Evolutionary conservation across 2,113 vertebrate species (phyloP), one percentile per base, ranked within the genome.

Genomic region (Ochotona princeps): DNA sequence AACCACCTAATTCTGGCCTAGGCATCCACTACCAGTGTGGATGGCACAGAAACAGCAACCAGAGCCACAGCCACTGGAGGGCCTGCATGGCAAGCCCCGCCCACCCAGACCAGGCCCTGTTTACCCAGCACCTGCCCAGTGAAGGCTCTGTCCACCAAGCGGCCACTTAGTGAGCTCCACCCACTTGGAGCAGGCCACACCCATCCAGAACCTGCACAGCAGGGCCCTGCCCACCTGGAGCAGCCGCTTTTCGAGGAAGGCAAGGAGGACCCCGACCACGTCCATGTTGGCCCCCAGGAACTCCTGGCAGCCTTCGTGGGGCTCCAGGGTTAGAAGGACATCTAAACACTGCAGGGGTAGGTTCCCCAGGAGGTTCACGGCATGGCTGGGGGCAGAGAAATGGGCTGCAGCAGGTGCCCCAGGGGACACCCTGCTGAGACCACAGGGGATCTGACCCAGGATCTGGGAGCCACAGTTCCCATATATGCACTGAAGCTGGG

Each of bases 221-320:
- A 47, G 72, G 38, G 15, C 51, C 10, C 6, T 3, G 30, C 99
- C 98, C 61, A 99, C 99, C 98, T 98, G 97, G 90, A 99, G 99
- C 7, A 99, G 98, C 70, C 98, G 98, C 12, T 97, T 98, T 95
- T 99, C 99, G 95, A 99, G 98, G 96, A 99, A 99, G 28, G 97
- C 96, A 94, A 99, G 97, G 54, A 99, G 98, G 96, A 98, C 98
- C 83, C 94, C 98, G 89, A 99, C 98, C 0, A 98, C 98, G 0
- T 99, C 99, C 99, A 99, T 99, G 96, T 99, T 99, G 82, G 99
- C 98, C 0, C 99, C 99, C 98, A 99, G 98, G 97, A 99, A 99
- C 95, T 99, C 99, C 1, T 98, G 97, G 0, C 99, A 99, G 95
- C 98, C 98, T 0, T 98, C 98, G 0, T 98, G 98, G 9, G 99